Conservation (phyloP, 2,113 vertebrate species). For the Urocitellus parryii region DNA sequence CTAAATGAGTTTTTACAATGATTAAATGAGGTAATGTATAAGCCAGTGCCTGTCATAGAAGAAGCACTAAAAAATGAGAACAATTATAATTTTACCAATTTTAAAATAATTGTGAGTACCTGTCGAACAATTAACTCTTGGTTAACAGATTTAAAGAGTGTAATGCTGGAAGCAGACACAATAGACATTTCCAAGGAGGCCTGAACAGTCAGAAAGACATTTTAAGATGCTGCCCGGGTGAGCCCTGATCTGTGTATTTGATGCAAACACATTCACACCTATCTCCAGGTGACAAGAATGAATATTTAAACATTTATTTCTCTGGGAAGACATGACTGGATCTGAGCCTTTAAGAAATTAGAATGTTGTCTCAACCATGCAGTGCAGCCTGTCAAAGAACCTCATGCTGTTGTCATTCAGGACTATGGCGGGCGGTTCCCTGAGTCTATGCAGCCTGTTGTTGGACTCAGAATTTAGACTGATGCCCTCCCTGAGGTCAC, state of each 20-base stretch:
- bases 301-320: conserved; percentile 14
- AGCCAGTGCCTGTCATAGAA: background rate
- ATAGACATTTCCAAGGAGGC: background rate
- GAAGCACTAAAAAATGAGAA: background rate
- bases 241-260: background rate
- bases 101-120: background rate
- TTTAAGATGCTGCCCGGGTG: background rate
- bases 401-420: background rate
- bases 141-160: background rate
- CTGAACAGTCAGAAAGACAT: background rate
- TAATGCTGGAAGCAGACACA: background rate
- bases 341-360: conserved; percentile 2
- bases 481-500: background rate
- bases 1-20: background rate
- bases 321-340: background rate
- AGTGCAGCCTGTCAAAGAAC: background rate
- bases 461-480: no score
- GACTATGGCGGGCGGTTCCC: background rate
- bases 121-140: background rate
- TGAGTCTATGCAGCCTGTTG: background rate
- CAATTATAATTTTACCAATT: background rate
- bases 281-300: background rate
- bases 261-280: background rate
- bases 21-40: background rate
- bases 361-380: background rate